Conservation (phyloP, 2,113 vertebrate species). For the Indri indri region DNA sequence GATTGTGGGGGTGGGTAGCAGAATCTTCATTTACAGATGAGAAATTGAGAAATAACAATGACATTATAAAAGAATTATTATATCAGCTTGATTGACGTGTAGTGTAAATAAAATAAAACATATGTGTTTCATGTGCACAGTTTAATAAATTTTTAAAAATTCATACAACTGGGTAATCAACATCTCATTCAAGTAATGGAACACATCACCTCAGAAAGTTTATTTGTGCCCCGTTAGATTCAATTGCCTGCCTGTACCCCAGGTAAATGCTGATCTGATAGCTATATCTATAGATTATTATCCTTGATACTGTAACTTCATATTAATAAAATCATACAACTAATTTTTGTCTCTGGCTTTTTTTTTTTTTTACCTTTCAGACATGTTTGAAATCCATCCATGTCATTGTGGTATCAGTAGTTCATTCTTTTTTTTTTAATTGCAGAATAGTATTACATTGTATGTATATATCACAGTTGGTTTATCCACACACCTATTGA, state of each 20-base stretch:
- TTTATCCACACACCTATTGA: not conserved
- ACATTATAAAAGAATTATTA: not conserved
- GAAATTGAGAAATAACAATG: not conserved
- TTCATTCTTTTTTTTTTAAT: not conserved
- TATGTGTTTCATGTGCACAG: not conserved
- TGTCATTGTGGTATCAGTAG: not conserved
- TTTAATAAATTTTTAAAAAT: not conserved
- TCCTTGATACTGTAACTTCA: not conserved
- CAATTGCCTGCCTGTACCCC: not conserved
- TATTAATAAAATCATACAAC: not conserved
- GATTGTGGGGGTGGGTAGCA: not conserved
- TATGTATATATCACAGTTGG: not conserved
- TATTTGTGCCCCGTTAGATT: not conserved
- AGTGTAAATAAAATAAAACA: not conserved
- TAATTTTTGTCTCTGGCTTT: not conserved
- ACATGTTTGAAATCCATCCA: not conserved
- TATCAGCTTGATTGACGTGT: not conserved
- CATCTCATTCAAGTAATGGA: not conserved
- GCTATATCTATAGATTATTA: not conserved
- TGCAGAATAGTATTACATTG: not conserved
- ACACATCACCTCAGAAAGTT: not conserved
- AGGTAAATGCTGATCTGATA: not conserved
- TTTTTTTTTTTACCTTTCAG: not conserved
- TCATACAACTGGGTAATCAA: not conserved
- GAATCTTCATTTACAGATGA: not conserved